Conservation (phyloP, 2,888 invertebrate species). For the Tetrapedia diversipes region DNA sequence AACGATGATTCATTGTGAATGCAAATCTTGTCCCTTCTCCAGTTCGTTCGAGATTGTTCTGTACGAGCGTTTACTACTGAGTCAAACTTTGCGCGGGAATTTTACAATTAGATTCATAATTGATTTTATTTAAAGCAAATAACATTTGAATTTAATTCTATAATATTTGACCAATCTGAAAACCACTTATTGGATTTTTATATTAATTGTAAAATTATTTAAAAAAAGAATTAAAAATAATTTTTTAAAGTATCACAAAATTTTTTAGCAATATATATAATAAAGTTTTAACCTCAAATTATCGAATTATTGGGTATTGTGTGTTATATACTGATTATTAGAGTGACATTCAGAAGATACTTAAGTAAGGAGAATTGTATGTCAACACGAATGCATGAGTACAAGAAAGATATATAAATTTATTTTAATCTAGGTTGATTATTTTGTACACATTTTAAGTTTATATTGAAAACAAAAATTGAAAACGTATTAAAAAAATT, state of each 20-base stretch:
- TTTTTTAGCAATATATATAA: background rate
- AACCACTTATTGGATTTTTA: background rate
- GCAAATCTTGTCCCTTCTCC: conserved; percentile 35
- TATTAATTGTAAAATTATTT: background rate
- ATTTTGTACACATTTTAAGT: background rate
- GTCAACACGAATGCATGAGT: conserved; percentile 17
- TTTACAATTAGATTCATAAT: background rate
- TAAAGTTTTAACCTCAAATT: background rate
- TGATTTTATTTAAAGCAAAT: background rate
- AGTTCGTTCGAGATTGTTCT: conserved; percentile 48
- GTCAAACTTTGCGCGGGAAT: conserved; percentile 16
- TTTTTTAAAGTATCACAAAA: background rate
- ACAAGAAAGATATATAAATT: background rate
- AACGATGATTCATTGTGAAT: conserved; percentile 51
- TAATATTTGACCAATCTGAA: background rate
- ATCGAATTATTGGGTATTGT: background rate
- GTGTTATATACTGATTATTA: background rate
- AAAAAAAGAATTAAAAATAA: background rate
- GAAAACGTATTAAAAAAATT: background rate
- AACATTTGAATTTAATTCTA: background rate
- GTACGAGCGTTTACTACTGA: background rate
- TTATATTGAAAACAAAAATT: background rate
- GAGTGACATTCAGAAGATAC: background rate
- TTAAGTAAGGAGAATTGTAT: background rate
- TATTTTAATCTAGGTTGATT: background rate